These are phyloP conservation scores for Lepisosteus osseus DNA, from an alignment of 2,113 vertebrate genomes.

Conservation along the genomic window DNA sequence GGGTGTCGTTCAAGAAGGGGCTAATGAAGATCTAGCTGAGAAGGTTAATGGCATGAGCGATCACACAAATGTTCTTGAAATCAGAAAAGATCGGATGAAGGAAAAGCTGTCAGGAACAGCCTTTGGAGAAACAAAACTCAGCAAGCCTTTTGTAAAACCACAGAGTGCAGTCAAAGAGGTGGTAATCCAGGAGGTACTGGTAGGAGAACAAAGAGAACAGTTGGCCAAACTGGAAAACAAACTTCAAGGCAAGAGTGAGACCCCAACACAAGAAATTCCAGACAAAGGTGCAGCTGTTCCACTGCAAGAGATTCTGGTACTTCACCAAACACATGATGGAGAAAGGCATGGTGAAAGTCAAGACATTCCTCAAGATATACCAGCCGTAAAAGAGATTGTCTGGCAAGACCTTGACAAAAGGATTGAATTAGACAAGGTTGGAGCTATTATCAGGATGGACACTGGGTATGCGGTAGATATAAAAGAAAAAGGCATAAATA, in stretches of 20 bases:
- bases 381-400: background rate
- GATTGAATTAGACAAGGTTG: slow-evolving; percentile 8
- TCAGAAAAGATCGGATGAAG: slow-evolving; percentile 8
- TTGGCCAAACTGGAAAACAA: background rate
- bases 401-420: slow-evolving; percentile 1
- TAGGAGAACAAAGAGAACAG: slow-evolving; percentile 18
- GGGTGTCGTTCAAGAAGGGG: background rate
- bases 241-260: slow-evolving; percentile 5
- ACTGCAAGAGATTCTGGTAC: too few relatives aligned
- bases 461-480: slow-evolving; percentile 14
- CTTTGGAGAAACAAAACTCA: background rate
- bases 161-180: slow-evolving; percentile 20
- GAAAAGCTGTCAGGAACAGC: slow-evolving; percentile 7
- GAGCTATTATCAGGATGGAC: slow-evolving; percentile 7
- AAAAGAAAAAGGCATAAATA: slow-evolving; percentile 6
- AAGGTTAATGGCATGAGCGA: background rate
- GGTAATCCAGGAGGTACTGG: slow-evolving; percentile 8
- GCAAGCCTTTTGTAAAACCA: slow-evolving; percentile 18
- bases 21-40: background rate
- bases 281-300: slow-evolving; percentile 14
- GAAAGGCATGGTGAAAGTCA: background rate
- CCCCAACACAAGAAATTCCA: background rate
- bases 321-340: background rate
- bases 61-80: background rate
- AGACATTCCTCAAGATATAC: background rate